Conservation (phyloP, 2,113 vertebrate species). For the Corythoichthys haematopterus region DNA sequence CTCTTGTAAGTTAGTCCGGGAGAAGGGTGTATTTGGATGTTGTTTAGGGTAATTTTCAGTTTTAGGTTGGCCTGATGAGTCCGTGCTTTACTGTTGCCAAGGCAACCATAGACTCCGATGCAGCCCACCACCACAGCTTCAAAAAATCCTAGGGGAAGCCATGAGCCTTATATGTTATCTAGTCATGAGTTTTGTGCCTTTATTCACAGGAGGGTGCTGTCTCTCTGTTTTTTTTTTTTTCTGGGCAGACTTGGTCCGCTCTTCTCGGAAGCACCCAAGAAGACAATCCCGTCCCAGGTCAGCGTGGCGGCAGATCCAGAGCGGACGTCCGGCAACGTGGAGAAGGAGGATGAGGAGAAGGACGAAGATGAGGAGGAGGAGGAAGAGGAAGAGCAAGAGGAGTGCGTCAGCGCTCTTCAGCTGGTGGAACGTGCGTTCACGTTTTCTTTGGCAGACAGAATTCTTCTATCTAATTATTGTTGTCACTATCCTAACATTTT, state of each 20-base stretch:
- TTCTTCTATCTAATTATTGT: too few relatives aligned
- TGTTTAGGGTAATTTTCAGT: too few relatives aligned
- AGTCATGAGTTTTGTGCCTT: too few relatives aligned
- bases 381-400: conserved; percentile 66
- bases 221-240: conserved; percentile 32
- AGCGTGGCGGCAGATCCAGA: neutral
- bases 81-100: too few relatives aligned
- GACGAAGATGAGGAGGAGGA: conserved; percentile 71
- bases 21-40: too few relatives aligned
- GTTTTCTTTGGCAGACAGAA: conserved; percentile 2
- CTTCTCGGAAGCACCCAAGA: conserved; percentile 62
- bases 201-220: neutral
- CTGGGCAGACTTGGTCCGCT: conserved; percentile 67
- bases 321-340: conserved; percentile 37
- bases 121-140: too few relatives aligned
- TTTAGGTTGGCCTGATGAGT: too few relatives aligned
- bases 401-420: conserved; percentile 86
- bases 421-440: conserved; percentile 77
- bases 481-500: too few relatives aligned
- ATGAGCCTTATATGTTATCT: too few relatives aligned
- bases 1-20: too few relatives aligned
- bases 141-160: too few relatives aligned
- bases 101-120: too few relatives aligned
- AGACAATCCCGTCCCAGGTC: conserved; percentile 48
- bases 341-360: conserved; percentile 49